phyloP scores from a whole-genome alignment of 2,888 invertebrate genomes.

The Ophion slaviceki region DNA sequence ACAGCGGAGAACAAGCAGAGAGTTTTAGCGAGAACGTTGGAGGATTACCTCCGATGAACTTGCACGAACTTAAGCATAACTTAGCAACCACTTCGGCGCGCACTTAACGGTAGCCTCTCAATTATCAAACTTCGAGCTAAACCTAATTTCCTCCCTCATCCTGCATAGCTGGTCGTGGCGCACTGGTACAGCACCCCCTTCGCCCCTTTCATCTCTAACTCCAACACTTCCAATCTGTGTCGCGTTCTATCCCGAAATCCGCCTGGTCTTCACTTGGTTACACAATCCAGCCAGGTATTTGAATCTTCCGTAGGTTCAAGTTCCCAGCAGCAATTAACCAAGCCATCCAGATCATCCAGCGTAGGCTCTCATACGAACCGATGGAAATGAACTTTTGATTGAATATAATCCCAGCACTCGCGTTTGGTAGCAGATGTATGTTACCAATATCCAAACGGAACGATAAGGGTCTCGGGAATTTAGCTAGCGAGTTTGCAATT shows the following conservation, averaged over 20 bases:
- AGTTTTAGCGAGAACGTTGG: slow-evolving; percentile 15
- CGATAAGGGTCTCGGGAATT: background rate
- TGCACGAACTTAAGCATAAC: slow-evolving; percentile 66
- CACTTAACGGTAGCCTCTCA: slow-evolving; percentile 73
- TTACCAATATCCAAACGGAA: slow-evolving; percentile 23
- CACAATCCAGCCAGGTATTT: slow-evolving; percentile 23
- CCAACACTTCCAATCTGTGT: slow-evolving; percentile 8
- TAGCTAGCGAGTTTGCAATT: slow-evolving; percentile 4
- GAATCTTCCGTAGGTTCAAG: slow-evolving; percentile 30
- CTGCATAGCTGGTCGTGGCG: slow-evolving; percentile 14
- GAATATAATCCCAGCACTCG: slow-evolving; percentile 43
- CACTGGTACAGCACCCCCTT: slow-evolving; percentile 15
- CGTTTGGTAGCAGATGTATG: slow-evolving; percentile 9
- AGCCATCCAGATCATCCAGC: slow-evolving; percentile 33
- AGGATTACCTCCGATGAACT: slow-evolving; percentile 43
- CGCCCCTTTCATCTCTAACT: slow-evolving; percentile 39
- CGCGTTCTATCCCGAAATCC: slow-evolving; percentile 11
- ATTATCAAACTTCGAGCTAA: slow-evolving; percentile 75
- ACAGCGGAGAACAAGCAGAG: slow-evolving; percentile 8
- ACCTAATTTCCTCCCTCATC: slow-evolving; percentile 70
- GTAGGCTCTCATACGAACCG: slow-evolving; percentile 28
- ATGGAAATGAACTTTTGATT: slow-evolving; percentile 57
- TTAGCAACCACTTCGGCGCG: slow-evolving; percentile 69
- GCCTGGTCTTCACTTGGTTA: slow-evolving; percentile 6
- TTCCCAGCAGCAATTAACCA: slow-evolving; percentile 47